Evolutionary conservation across 2,113 vertebrate genomes (phyloP), one percentile per base, ranked within the genome.

Genomic region (Eleginops maclovinus): DNA sequence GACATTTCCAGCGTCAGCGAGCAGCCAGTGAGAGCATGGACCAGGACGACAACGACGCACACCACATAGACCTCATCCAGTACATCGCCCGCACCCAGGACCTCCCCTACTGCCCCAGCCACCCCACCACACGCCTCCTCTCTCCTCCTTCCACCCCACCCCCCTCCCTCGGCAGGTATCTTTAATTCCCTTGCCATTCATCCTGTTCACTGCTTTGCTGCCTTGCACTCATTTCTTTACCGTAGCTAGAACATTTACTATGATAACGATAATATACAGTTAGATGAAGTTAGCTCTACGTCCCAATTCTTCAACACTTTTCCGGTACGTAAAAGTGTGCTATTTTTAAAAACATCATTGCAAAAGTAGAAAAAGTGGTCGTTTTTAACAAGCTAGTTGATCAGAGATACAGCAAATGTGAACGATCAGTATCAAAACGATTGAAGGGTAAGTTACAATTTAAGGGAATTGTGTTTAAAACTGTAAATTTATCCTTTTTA

Each of bases 81-180:
- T 99, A 97, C 94, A 98, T 99, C 10, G 96, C 96, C 72, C 94
- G 89, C 83, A 95, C 96, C 0, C 96, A 96, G 3, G 95, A 96
- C 8, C 28, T 94, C 16, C 72, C 94, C 70, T 96, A 95, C 91
- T 88, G 91, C 56, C 91, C 94, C 3, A 72, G 89, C 47, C 91
- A 94, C 63, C 77, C 91, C 53, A 70, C 88, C 59, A 58, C 92
- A 12, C 87, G 87, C 72, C 94, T 96, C 86, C 94, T 94, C 83
- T 93, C 96, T 51, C 92, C 96, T 77, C 95, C 96, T 4, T 80
- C 95, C 88, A 96, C 96, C 87, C 96, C 97, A 81, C 92, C 97
- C 91, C 96, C 97, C 90, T 93, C 96, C 96, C 96, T 98, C 94
- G 97, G 97, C 98, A 99, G 98, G 98, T 97, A 99, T 98, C 95